Base-by-base conservation (phyloP, 2,888 invertebrate species). In the Melipona beecheii region DNA sequence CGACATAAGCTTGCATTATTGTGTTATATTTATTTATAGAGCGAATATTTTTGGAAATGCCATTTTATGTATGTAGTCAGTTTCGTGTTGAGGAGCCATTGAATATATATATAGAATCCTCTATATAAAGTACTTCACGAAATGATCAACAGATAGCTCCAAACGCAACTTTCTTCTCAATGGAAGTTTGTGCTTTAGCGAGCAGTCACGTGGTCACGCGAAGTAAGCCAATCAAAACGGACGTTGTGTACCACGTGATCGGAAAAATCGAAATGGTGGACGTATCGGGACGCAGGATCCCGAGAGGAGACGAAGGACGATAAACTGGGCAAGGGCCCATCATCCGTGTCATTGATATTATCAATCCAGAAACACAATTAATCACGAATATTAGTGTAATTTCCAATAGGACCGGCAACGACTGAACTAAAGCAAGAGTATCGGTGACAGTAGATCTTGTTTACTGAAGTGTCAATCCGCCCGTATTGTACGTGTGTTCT, bases 271-370 rank as follows among this genome's bases (percentile, higher is more conserved):
- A 93, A 93, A 93, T 90, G 93, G 93, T 91, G 93, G 93, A 92
- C 93, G 93, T 93, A 93, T 92, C 91, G 92, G 93, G 93, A 93
- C 92, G 93, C 93, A 93, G 92, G 92, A 92, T 93, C 92, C 91
- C 90, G 92, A 91, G 90, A 90, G 89, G 90, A 91, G 91, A 92
- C 92, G 92, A 93, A 93, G 92, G 92, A 93, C 92, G 92, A 92
- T 92, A 92, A 91, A 91, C 89, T 92, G 91, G 91, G 89, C 90
- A 89, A 91, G 91, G 90, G 89, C 85, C 90, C 86, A 84, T 90
- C 84, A 90, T 84, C 88, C 88, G 91, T 90, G 90, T 89, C 85
- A 86, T 86, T 86, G 88, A 86, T 89, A 85, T 87, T 87, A 87
- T 90, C 86, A 86, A 81, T 81, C 65, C 77, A 81, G 75, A 86